These are phyloP conservation scores for Rhagoletis zephyria DNA, from an alignment of 1,140 invertebrate species.

Conservation along the genomic window DNA sequence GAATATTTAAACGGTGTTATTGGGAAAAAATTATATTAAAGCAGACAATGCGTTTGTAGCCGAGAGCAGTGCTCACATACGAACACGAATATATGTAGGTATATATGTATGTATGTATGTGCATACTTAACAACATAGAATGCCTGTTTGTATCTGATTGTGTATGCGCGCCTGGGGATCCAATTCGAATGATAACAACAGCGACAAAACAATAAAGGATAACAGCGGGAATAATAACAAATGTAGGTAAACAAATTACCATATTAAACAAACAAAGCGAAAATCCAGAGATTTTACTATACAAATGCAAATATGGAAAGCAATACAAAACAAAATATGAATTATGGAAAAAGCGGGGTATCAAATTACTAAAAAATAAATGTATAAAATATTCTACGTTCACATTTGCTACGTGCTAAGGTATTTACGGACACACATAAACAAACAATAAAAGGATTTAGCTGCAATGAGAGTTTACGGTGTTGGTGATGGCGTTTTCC, in stretches of 20 bases:
- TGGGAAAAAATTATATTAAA: too few species aligned
- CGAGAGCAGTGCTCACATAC: neutral
- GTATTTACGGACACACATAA: neutral
- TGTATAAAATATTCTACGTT: neutral
- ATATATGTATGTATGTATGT: too few species aligned
- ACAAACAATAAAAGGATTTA: neutral
- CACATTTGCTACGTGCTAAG: neutral
- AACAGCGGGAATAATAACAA: conserved; percentile 33
- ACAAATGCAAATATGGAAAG: conserved; percentile 16
- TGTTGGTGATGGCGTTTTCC: neutral
- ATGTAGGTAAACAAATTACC: conserved; percentile 16
- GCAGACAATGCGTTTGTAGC: too few species aligned
- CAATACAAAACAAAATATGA: neutral
- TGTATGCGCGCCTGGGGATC: neutral
- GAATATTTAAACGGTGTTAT: too few species aligned
- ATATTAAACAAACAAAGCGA: conserved; percentile 16
- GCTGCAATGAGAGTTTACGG: neutral
- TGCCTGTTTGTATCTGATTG: neutral
- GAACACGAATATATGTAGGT: neutral
- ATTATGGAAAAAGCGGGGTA: neutral
- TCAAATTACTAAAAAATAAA: neutral
- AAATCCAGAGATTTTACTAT: neutral
- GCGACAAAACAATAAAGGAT: conserved; percentile 30
- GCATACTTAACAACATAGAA: too few species aligned
- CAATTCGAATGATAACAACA: conserved; percentile 18